Percentiles rank a stretch among this genome's conserved stretches.
phyloP scores from a whole-genome alignment of 1,140 invertebrate genomes.

The Prorops nasuta region DNA sequence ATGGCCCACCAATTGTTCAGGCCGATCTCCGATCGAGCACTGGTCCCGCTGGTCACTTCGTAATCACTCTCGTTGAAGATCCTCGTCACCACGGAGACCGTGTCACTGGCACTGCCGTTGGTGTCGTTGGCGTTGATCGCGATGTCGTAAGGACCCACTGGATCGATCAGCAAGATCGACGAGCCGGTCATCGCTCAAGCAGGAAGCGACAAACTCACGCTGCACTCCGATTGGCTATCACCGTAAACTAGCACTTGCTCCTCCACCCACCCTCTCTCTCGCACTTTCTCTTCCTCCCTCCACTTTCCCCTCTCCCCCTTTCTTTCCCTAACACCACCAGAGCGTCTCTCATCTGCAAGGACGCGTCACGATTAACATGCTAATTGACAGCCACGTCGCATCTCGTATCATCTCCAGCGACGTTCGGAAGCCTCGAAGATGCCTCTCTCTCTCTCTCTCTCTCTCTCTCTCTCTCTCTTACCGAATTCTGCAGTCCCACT shows the following conservation, averaged over 20 bases:
- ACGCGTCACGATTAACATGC: too few species aligned
- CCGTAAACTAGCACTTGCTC: too few species aligned
- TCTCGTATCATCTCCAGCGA: too few species aligned
- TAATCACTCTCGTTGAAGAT: slow-evolving; percentile 39
- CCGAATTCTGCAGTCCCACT: too few species aligned
- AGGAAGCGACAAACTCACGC: not conserved
- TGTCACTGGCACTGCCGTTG: not conserved
- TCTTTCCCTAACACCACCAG: not conserved
- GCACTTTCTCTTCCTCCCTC: too few species aligned
- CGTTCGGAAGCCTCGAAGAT: too few species aligned
- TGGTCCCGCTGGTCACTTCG: slow-evolving; percentile 20
- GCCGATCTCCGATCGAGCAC: slow-evolving; percentile 13
- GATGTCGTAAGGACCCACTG: not conserved
- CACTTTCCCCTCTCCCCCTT: too few species aligned
- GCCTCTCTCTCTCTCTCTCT: too few species aligned
- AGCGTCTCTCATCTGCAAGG: not conserved
- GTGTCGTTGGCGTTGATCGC: not conserved
- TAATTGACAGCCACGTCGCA: too few species aligned
- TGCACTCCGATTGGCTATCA: not conserved
- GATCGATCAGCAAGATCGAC: not conserved
- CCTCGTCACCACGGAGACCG: slow-evolving; percentile 26
- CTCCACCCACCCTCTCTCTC: too few species aligned
- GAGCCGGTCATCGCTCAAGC: not conserved
- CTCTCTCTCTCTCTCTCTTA: too few species aligned
- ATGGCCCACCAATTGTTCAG: slow-evolving; percentile 74